Base-by-base conservation (phyloP, 2,797 vertebrate species). In the Gymnopithys bicolor region DNA sequence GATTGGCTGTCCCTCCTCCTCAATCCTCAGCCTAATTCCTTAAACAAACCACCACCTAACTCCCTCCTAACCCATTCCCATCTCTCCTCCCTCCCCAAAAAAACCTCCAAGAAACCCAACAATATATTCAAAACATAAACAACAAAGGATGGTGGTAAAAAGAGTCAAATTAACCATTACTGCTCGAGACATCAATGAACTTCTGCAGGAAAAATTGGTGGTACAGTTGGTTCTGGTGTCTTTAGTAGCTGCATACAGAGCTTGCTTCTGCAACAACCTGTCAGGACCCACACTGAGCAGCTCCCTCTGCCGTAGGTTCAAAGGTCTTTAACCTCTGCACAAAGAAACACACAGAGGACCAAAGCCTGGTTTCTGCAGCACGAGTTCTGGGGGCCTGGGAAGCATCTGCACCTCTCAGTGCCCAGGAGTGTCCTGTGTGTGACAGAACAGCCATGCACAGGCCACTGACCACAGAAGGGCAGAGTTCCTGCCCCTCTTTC, bases 381-480 rank as follows among this genome's bases (percentile, higher is more conserved):
- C 0, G 0, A 21, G 28, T 39, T 48, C 43, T 39, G 33, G 0
- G 6, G 55, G 73, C 39, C 45, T 30, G 30, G 6, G 68, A 58
- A 67, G 46, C 66, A 32, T 35, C 14, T 62, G 17, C n/a, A 48
- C 32, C 46, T 51, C 16, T 6, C 48, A 59, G 1, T 5, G 41
- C 27, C 41, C 56, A 58, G 32, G 43, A 45, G 19, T 1, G 24
- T 8, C n/a, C 68, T 7, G 6, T 9, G 27, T 43, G 37, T 28
- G 70, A 53, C 74, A 78, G 43, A 39, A 43, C 1, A 75, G 39
- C 51, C 35, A 27, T 0, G 18, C 33, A 51, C 0, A 0, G 73
- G n/a, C 35, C 64, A 60, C 32, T 19, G 22, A 6, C 39, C 48
- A 49, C 30, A 39, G 12, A 66, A 63, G 1, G 10, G 11, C 5